Percentiles rank a stretch among this genome's conserved stretches.
phyloP scores from a whole-genome alignment of 2,113 vertebrate species.

The Callocephalon fimbriatum region DNA sequence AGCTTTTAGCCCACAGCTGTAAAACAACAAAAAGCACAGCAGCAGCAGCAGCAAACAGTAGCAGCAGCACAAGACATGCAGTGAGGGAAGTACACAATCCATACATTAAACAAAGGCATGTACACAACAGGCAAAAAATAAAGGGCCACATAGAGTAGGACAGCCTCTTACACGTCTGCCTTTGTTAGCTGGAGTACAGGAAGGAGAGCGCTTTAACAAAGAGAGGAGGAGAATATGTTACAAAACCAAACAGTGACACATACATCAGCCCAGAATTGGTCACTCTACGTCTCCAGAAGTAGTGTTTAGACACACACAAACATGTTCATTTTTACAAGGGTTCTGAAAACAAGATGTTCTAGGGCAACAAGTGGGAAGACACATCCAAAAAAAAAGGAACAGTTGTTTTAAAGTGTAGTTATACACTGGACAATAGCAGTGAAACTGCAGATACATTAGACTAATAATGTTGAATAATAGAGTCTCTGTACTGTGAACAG shows the following conservation, averaged over 20 bases:
- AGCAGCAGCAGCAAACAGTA: slow-evolving; percentile 62
- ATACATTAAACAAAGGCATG: slow-evolving; percentile 71
- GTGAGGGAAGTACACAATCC: slow-evolving; percentile 29
- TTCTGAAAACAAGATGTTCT: background rate
- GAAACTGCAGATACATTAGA: background rate
- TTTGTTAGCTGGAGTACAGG: slow-evolving; percentile 94
- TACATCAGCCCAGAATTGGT: background rate
- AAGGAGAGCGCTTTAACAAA: slow-evolving; percentile 92
- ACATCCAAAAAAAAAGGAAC: background rate
- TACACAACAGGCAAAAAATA: slow-evolving; percentile 76
- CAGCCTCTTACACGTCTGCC: slow-evolving; percentile 97
- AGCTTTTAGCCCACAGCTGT: slow-evolving; percentile 68
- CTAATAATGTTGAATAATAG: background rate
- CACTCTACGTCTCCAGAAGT: background rate
- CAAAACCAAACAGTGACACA: slow-evolving; percentile 57
- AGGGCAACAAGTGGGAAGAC: background rate
- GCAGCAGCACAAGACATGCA: slow-evolving; percentile 75
- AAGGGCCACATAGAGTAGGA: slow-evolving; percentile 72
- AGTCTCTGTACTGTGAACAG: background rate
- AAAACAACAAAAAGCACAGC: slow-evolving; percentile 55
- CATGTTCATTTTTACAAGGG: background rate
- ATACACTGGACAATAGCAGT: background rate
- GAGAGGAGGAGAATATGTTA: slow-evolving; percentile 85
- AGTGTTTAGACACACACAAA: slow-evolving; percentile 22
- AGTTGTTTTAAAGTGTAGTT: background rate